phyloP scores from a whole-genome alignment of 2,113 vertebrate genomes.

The Colius striatus region DNA sequence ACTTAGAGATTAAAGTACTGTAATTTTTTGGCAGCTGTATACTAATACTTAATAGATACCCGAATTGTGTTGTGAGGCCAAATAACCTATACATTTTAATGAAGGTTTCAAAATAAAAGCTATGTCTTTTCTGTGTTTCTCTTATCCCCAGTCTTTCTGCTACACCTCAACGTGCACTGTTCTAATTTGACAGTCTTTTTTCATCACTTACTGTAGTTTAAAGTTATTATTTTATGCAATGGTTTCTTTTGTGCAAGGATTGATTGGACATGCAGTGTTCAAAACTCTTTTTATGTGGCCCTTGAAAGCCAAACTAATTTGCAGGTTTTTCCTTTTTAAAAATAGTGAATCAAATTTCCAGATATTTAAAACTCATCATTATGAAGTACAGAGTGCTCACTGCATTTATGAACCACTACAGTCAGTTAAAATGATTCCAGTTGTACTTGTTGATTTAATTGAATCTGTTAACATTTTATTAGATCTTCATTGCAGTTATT shows the following conservation, averaged over 20 bases:
- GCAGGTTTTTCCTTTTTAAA: not conserved
- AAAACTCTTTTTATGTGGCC: not conserved
- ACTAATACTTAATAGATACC: not conserved
- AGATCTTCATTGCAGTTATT: not conserved
- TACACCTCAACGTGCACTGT: not conserved
- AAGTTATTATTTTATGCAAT: not conserved
- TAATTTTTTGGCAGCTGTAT: not conserved
- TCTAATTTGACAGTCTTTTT: not conserved
- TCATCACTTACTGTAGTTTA: not conserved
- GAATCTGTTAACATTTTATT: not conserved
- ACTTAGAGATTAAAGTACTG: no score
- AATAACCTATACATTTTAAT: not conserved
- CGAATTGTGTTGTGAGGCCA: not conserved
- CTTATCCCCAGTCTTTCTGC: not conserved
- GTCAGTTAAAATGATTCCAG: no score
- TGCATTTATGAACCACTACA: no score
- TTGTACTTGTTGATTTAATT: not conserved
- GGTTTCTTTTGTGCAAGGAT: not conserved
- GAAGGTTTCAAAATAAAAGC: not conserved
- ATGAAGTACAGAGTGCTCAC: no score
- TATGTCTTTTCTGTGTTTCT: not conserved
- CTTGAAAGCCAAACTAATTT: not conserved
- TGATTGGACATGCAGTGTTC: not conserved
- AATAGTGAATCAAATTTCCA: not conserved
- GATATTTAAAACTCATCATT: not conserved